A percentile compares a stretch with the other conserved stretches of the same genome.
These are phyloP conservation scores for Eilema griseolum DNA, from an alignment of 2,888 invertebrate species.

Conservation along the genomic window DNA sequence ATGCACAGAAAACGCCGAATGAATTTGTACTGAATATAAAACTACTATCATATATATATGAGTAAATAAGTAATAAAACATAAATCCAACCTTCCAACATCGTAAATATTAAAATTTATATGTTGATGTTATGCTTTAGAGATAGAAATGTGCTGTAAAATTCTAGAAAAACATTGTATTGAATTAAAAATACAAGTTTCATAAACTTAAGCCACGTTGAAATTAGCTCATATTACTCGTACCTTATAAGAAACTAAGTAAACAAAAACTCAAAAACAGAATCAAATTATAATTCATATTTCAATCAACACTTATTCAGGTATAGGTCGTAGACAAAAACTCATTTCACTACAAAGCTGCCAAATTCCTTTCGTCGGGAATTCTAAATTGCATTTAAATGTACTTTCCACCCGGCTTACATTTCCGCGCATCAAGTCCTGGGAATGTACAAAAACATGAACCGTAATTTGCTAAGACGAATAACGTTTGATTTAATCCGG, in stretches of 20 bases:
- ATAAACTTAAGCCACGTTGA: no score
- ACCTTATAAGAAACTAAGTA: background rate
- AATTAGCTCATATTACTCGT: no score
- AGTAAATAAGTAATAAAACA: no score
- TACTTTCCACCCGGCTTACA: slow-evolving; percentile 68
- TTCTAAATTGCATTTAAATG: slow-evolving; percentile 72
- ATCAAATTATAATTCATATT: slow-evolving; percentile 16
- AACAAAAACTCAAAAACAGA: background rate
- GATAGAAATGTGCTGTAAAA: no score
- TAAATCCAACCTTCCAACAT: no score
- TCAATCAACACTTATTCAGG: slow-evolving; percentile 23
- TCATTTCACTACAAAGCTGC: slow-evolving; percentile 41
- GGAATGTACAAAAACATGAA: slow-evolving; percentile 78
- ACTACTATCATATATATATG: no score
- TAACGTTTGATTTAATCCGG: slow-evolving; percentile 85
- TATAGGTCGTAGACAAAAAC: slow-evolving; percentile 16
- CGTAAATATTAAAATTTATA: no score
- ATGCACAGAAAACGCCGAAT: no score
- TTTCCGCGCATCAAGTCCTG: slow-evolving; percentile 72
- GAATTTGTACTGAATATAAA: no score
- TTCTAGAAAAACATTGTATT: no score
- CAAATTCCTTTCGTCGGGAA: slow-evolving; percentile 58
- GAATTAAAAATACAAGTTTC: no score
- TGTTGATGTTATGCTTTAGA: no score
- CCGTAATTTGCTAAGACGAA: slow-evolving; percentile 85